Conservation (phyloP, 2,888 invertebrate species). For the Athripsodes cinereus region DNA sequence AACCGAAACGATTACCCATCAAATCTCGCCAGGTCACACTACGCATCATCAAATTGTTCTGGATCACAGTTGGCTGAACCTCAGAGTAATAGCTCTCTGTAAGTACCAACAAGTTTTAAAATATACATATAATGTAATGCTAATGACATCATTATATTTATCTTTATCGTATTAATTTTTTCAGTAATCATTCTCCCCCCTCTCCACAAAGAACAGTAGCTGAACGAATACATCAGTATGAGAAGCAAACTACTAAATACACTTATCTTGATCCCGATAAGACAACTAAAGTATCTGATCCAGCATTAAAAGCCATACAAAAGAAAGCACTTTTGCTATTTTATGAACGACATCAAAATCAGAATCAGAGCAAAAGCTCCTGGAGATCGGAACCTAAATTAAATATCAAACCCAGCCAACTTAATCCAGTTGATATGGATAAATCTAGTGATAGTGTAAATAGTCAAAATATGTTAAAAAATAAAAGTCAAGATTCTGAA, state of each 20-base stretch:
- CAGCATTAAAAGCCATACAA: conserved; percentile 73
- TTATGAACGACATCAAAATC: conserved; percentile 69
- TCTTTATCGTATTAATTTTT: conserved; percentile 8
- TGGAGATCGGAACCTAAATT: conserved; percentile 57
- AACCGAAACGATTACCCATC: conserved; percentile 33
- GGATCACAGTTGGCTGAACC: conserved; percentile 37
- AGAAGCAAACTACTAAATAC: conserved; percentile 46
- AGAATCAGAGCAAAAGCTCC: conserved; percentile 34
- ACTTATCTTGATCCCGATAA: conserved; percentile 69
- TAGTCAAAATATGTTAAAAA: not conserved
- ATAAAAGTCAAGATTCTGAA: conserved; percentile 7
- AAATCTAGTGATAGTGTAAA: conserved; percentile 27
- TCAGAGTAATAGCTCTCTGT: conserved; percentile 19
- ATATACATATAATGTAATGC: too few relatives aligned
- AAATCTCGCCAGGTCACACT: conserved; percentile 24
- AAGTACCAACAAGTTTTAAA: too few relatives aligned
- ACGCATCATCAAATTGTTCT: conserved; percentile 49
- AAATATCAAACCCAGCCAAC: conserved; percentile 33
- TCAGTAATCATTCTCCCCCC: conserved; percentile 34
- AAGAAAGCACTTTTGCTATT: conserved; percentile 77
- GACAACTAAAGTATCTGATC: conserved; percentile 62
- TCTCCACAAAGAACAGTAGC: conserved; percentile 48
- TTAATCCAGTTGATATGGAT: conserved; percentile 16
- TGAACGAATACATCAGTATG: conserved; percentile 33
- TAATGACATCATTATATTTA: not conserved